phyloP scores from a whole-genome alignment of 2,113 vertebrate species.

The Natator depressus region DNA sequence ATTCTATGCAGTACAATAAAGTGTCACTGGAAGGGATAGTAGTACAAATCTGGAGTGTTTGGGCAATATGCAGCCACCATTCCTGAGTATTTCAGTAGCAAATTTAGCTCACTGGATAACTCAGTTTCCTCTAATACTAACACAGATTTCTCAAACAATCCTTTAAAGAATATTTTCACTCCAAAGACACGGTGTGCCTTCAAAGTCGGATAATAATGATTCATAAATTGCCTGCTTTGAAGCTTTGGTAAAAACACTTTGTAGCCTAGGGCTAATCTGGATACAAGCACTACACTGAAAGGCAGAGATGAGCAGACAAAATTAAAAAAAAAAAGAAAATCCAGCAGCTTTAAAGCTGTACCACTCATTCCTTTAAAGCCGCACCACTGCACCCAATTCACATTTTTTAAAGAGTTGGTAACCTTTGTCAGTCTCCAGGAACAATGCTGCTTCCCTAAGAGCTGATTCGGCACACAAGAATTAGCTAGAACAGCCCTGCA shows the following conservation, averaged over 20 bases:
- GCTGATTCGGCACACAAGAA: slow-evolving; percentile 51
- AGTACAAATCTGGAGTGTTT: not conserved
- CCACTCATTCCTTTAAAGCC: slow-evolving; percentile 16
- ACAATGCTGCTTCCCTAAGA: slow-evolving; percentile 10
- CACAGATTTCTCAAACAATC: not conserved
- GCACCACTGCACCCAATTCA: slow-evolving; percentile 28
- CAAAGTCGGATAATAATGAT: slow-evolving; percentile 19
- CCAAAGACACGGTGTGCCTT: slow-evolving; percentile 9
- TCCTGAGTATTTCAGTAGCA: rapidly evolving
- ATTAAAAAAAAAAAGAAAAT: not conserved
- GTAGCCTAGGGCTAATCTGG: slow-evolving; percentile 53
- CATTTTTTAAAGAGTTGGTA: slow-evolving; percentile 39
- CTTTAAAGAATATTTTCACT: slow-evolving; percentile 11
- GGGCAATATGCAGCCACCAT: not conserved
- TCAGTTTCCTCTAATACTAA: not conserved
- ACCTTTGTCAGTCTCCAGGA: slow-evolving; percentile 56
- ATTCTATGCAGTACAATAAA: not conserved
- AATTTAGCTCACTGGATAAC: not conserved
- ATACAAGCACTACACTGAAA: not conserved
- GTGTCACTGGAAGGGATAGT: not conserved
- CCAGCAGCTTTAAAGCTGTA: not conserved
- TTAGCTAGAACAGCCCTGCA: slow-evolving; percentile 1
- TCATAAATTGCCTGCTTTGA: slow-evolving; percentile 14
- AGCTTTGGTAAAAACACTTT: slow-evolving; percentile 45
- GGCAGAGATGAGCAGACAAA: not conserved